Evolutionary conservation across 2,888 invertebrate genomes (phyloP), one percentile per base, ranked within the genome.

Genomic region (Clitarchus hookeri): DNA sequence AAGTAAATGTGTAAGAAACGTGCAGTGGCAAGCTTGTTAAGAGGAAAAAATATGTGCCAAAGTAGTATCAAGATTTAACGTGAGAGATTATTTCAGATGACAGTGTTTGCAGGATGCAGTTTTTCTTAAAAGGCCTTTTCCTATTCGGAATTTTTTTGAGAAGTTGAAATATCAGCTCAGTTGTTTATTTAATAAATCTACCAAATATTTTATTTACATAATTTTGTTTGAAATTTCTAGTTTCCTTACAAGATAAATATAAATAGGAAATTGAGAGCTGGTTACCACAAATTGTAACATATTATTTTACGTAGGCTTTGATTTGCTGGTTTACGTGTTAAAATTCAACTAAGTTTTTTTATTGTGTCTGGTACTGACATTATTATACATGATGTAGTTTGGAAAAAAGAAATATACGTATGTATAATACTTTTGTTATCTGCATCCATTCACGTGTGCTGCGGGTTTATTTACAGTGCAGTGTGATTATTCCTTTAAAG

Each of bases 41-140:
- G 65, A 65, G n/a, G 16, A 65, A 65, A 65, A 19, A 65, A 65
- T 65, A 65, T 65, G 65, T 65, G 65, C 65, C 65, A 65, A 65
- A 65, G 65, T 65, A 65, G 65, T 65, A n/a, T 23, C n/a, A n/a
- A 65, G 65, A 65, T 65, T 8, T 65, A 65, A 65, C 16, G 65
- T 6, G 12, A 48, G 65, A n/a, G 8, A 23, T n/a, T 2, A n/a
- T n/a, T 65, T 65, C 65, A 65, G 3, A n/a, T 23, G n/a, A 19
- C 65, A 8, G n/a, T 65, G 65, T 2, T 65, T 65, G 65, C 65
- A n/a, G 65, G 19, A 65, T 65, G 65, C 65, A 65, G 19, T n/a
- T 19, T n/a, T 65, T n/a, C 16, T 19, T 65, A 11, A 11, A 11
- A 23, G 65, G 12, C 65, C n/a, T 6, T 9, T 65, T 8, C n/a